Percentiles rank a stretch among this genome's conserved stretches.
Conservation (phyloP, 2,797 vertebrate genomes). For the Zalophus californianus region DNA sequence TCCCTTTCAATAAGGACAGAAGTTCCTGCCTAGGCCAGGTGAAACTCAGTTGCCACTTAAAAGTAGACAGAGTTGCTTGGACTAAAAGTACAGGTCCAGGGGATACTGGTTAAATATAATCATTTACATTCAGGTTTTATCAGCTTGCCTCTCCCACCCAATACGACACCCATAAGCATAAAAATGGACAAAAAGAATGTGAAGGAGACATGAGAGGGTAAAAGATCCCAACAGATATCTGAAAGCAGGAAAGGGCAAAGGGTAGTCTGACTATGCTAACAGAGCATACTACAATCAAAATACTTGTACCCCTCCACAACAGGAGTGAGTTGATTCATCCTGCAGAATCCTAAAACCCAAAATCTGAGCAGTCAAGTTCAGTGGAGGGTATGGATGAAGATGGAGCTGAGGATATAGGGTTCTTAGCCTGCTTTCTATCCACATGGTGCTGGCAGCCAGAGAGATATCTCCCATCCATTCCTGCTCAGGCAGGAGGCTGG, state of each 20-base stretch:
- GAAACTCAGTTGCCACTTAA: neutral
- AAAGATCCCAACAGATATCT: neutral
- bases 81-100: neutral
- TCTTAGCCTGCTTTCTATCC: neutral
- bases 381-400: neutral
- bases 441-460: neutral
- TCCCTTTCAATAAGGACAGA: neutral
- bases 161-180: neutral
- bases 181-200: neutral
- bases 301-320: neutral
- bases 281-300: neutral
- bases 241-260: neutral
- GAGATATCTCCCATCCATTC: neutral
- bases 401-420: neutral
- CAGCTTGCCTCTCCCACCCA: neutral
- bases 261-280: neutral
- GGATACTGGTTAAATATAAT: conserved; percentile 4
- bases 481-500: neutral
- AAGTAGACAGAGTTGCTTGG: neutral
- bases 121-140: neutral
- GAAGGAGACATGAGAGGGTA: neutral
- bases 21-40: neutral
- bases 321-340: neutral
- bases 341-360: neutral
- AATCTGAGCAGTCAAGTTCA: neutral